These are phyloP conservation scores for Pachypanchax playfairii DNA, from an alignment of 2,113 vertebrate species.

Conservation along the genomic window DNA sequence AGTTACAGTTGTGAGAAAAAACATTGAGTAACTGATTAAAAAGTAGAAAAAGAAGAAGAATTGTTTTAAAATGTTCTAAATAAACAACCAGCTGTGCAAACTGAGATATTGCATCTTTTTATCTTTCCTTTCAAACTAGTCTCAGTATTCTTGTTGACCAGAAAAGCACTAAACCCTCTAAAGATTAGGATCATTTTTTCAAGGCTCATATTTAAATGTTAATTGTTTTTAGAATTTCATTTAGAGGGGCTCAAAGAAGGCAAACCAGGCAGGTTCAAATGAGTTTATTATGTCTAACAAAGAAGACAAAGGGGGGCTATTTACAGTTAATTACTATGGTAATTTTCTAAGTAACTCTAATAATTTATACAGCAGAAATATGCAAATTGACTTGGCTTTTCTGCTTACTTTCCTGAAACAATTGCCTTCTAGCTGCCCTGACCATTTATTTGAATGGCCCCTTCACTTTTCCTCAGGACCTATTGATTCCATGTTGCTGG, in stretches of 20 bases:
- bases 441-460: constrained; percentile 26
- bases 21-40: neutral
- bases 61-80: too few relatives aligned
- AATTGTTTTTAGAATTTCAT: constrained; percentile 34
- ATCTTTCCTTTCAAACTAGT: neutral
- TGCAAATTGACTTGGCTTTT: neutral
- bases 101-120: neutral
- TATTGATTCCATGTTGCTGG: constrained; percentile 45
- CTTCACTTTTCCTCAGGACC: constrained; percentile 22
- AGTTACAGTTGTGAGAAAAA: neutral
- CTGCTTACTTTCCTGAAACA: neutral
- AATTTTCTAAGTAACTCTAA: constrained; percentile 54
- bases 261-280: constrained; percentile 49
- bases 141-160: constrained; percentile 1
- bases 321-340: constrained; percentile 59
- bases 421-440: constrained; percentile 3
- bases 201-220: constrained; percentile 43
- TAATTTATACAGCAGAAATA: constrained; percentile 38
- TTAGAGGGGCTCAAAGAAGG: constrained; percentile 25
- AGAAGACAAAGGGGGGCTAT: constrained; percentile 59
- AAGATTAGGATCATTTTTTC: constrained; percentile 28
- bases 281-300: constrained; percentile 58
- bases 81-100: too few relatives aligned
- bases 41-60: too few relatives aligned
- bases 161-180: constrained; percentile 7